Percentiles rank a stretch among this genome's conserved stretches.
phyloP scores from a whole-genome alignment of 2,888 invertebrate genomes.

The Synergus gifuensis region DNA sequence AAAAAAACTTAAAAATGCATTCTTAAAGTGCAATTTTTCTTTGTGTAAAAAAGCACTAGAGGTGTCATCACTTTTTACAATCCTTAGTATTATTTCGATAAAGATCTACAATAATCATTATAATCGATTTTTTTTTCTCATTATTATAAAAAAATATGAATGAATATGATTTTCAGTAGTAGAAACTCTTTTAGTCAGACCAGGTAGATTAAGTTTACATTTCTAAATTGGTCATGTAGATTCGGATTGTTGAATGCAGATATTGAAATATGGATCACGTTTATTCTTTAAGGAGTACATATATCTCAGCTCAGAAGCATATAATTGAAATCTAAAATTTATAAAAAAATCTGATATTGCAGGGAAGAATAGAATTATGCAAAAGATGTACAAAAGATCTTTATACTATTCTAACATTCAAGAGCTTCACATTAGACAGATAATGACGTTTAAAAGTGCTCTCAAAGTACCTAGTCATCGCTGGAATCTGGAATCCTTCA shows the following conservation, averaged over 20 bases:
- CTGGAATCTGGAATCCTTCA: neutral
- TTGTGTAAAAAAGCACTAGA: neutral
- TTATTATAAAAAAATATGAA: too few species aligned
- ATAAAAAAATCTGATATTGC: neutral
- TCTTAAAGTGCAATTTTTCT: neutral
- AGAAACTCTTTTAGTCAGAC: neutral
- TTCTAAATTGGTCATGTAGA: too few species aligned
- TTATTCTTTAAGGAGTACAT: neutral
- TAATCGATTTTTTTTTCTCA: too few species aligned
- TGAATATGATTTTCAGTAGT: neutral
- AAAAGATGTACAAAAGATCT: neutral
- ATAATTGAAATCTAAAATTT: neutral
- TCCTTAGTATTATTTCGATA: neutral
- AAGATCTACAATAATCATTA: neutral
- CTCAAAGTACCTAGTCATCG: constrained; percentile 5
- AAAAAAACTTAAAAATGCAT: neutral
- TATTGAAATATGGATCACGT: neutral
- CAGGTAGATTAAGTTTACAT: neutral
- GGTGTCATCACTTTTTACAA: neutral
- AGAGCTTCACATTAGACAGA: constrained; percentile 1
- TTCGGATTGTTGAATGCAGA: too few species aligned
- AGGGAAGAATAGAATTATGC: neutral
- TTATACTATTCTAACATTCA: constrained; percentile 1
- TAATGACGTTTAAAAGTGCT: constrained; percentile 27
- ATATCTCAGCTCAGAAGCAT: neutral